These are phyloP conservation scores for Lasioglossum baleicum DNA, from an alignment of 1,140 invertebrate genomes.

Conservation along the genomic window DNA sequence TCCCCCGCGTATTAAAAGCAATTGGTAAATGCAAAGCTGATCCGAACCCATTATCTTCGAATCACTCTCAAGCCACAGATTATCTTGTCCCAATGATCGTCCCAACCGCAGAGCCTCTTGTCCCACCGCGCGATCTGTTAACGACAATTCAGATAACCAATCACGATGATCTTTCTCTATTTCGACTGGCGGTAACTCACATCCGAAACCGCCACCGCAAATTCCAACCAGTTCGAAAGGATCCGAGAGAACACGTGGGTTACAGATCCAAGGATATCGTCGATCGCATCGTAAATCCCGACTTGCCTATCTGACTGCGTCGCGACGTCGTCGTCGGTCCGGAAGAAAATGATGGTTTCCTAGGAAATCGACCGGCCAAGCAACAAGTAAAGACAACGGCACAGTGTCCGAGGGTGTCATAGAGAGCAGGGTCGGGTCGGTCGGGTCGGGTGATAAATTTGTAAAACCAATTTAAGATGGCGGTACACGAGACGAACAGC, in stretches of 20 bases:
- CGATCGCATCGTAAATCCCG: constrained; percentile 60
- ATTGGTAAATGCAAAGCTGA: too few relatives aligned
- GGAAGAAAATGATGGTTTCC: constrained; percentile 47
- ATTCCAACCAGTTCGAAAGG: constrained; percentile 17
- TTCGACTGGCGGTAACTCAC: neutral
- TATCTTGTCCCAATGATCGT: too few relatives aligned
- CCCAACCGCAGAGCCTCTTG: neutral
- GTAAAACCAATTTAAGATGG: constrained; percentile 66
- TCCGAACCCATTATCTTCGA: too few relatives aligned
- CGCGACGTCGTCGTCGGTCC: neutral
- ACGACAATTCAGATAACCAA: neutral
- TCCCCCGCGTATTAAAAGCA: too few relatives aligned
- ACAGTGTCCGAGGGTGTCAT: too few relatives aligned
- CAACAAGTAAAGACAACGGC: constrained; percentile 1
- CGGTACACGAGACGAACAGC: constrained; percentile 42
- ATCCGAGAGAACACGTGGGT: neutral
- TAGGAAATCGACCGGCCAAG: constrained; percentile 44
- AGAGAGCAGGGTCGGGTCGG: too few relatives aligned
- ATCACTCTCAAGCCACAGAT: too few relatives aligned
- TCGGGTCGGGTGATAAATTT: constrained; percentile 59
- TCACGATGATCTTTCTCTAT: neutral
- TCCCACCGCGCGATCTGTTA: neutral
- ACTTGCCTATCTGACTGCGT: constrained; percentile 43
- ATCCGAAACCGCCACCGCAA: neutral
- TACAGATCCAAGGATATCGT: constrained; percentile 37